Percentiles rank a stretch among this genome's conserved stretches.
phyloP scores from a whole-genome alignment of 2,113 vertebrate genomes.

The Actinemys pallida region DNA sequence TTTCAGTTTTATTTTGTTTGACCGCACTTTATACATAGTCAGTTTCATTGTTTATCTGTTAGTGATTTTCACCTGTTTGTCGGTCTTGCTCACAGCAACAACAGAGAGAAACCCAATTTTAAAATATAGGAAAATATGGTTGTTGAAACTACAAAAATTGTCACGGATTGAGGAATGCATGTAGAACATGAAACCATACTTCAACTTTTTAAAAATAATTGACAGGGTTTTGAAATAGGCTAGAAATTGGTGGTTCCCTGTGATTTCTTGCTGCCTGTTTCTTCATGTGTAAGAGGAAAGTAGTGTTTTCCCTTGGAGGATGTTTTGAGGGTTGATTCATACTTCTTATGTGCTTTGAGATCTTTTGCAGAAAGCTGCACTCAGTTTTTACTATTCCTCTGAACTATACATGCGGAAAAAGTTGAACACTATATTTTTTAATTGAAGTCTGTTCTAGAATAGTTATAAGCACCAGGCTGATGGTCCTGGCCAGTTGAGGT shows the following conservation, averaged over 20 bases:
- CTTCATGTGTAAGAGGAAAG: background rate
- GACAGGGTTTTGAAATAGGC: background rate
- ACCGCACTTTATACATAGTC: background rate
- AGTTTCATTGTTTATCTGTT: background rate
- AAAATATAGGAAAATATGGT: background rate
- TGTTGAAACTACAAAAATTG: background rate
- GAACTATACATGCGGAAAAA: background rate
- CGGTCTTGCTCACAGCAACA: background rate
- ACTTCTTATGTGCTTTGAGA: background rate
- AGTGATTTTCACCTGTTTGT: background rate
- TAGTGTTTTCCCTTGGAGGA: background rate
- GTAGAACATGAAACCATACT: background rate
- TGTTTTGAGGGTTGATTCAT: background rate
- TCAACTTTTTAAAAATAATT: background rate
- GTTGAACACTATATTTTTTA: background rate
- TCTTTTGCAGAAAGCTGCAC: background rate
- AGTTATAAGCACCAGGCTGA: too few relatives aligned
- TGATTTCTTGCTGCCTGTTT: background rate
- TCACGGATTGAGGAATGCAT: background rate
- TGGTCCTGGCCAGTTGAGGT: background rate
- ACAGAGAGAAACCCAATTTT: background rate
- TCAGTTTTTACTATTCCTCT: background rate
- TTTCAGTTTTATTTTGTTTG: background rate
- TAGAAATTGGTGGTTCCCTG: background rate
- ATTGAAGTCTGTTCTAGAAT: background rate